phyloP scores from a whole-genome alignment of 2,113 vertebrate genomes.

The Serinus canaria region DNA sequence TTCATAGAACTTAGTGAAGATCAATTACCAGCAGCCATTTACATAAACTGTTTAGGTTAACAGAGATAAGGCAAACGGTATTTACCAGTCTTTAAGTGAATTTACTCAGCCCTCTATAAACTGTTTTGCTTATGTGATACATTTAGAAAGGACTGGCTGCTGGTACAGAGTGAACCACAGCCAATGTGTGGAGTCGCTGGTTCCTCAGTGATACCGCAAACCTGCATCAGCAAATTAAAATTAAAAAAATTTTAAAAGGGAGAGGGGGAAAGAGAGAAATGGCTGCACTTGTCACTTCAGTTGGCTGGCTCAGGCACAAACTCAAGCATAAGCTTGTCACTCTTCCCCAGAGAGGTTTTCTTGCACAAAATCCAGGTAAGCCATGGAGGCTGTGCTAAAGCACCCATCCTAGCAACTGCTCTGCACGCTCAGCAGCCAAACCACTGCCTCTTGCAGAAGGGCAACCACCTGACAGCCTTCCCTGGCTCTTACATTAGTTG shows the following conservation, averaged over 20 bases:
- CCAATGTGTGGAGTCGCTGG: fast-evolving
- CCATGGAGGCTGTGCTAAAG: fast-evolving
- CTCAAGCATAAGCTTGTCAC: neutral
- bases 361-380: neutral
- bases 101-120: constrained; percentile 34
- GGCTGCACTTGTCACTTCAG: neutral
- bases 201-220: neutral
- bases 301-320: neutral
- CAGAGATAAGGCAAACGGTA: constrained; percentile 11
- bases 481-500: neutral
- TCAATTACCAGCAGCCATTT: neutral
- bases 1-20: neutral
- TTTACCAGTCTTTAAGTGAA: constrained; percentile 14
- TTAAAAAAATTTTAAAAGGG: neutral
- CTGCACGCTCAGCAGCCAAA: neutral
- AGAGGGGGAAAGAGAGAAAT: neutral
- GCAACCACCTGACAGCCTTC: neutral
- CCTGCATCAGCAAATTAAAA: neutral
- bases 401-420: neutral
- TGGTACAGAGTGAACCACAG: neutral
- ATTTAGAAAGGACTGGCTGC: neutral
- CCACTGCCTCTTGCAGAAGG: neutral
- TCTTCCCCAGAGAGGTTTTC: neutral
- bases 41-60: constrained; percentile 41
- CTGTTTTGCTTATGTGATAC: constrained; percentile 12